Conservation (phyloP, 2,113 vertebrate genomes). For the Balaeniceps rex region DNA sequence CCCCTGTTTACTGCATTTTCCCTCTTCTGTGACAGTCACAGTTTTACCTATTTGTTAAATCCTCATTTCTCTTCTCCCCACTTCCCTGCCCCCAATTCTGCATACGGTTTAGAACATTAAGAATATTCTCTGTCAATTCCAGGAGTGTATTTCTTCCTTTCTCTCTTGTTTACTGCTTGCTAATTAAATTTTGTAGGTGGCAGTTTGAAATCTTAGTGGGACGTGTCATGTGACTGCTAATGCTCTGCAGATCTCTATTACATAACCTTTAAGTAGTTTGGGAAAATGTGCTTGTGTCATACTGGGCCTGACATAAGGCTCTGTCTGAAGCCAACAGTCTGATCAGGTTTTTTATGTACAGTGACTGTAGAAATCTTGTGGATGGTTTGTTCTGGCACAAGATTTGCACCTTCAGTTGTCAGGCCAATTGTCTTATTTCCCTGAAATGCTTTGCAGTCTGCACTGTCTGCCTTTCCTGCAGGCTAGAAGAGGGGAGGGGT, state of each 20-base stretch:
- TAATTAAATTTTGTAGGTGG: constrained; percentile 56
- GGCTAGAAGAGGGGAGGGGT: not conserved
- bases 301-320: constrained; percentile 45
- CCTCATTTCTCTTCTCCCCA: not conserved
- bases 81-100: not conserved
- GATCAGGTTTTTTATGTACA: not conserved
- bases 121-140: not conserved
- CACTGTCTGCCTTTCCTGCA: not conserved
- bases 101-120: accelerated
- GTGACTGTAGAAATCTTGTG: constrained; percentile 34
- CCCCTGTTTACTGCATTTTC: not conserved
- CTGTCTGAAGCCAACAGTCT: constrained; percentile 27
- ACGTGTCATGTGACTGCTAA: constrained; percentile 42
- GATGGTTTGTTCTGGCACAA: constrained; percentile 20
- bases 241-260: constrained; percentile 64
- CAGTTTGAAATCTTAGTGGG: constrained; percentile 63
- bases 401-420: not conserved
- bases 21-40: not conserved
- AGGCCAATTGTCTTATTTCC: not conserved
- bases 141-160: not conserved
- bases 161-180: constrained; percentile 20
- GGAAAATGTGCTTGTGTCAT: constrained; percentile 59
- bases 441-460: not conserved
- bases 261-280: constrained; percentile 70
- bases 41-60: not conserved